Evolutionary conservation across 2,113 vertebrate genomes (phyloP).

Genomic region (Daphoenositta chrysoptera): DNA sequence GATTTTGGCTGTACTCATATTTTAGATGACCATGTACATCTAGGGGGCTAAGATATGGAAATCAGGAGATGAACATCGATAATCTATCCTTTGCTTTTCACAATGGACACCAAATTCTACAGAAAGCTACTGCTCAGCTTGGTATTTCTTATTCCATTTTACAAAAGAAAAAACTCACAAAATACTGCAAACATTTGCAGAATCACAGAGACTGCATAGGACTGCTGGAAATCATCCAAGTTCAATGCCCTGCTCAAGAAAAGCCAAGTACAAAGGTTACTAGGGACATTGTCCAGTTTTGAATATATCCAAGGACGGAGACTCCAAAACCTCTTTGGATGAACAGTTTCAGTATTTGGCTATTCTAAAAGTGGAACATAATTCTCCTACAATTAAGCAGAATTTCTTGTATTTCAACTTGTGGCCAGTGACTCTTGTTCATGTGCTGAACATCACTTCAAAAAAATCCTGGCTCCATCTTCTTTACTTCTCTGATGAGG

Average conservation of each 20-base stretch:
- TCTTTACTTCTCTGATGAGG: background rate
- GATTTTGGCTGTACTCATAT: background rate
- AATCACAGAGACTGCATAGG: background rate
- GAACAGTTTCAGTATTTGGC: background rate
- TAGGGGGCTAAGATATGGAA: background rate
- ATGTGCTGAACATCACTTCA: background rate
- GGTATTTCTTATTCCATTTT: background rate
- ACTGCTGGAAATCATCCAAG: background rate
- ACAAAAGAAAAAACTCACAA: background rate
- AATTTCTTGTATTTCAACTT: background rate
- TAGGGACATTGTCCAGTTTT: background rate
- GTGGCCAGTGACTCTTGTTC: background rate
- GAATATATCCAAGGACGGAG: background rate
- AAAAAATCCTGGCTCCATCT: background rate
- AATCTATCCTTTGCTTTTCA: background rate
- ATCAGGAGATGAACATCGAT: background rate
- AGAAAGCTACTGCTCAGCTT: background rate
- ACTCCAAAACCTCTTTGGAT: background rate
- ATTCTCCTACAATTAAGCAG: background rate
- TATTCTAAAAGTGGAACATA: background rate
- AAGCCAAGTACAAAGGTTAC: background rate
- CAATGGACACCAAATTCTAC: background rate
- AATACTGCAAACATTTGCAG: background rate
- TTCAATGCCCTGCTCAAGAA: background rate
- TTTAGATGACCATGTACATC: background rate